These are phyloP conservation scores for Urechis unicinctus DNA, from an alignment of 2,888 invertebrate species.

Conservation along the genomic window DNA sequence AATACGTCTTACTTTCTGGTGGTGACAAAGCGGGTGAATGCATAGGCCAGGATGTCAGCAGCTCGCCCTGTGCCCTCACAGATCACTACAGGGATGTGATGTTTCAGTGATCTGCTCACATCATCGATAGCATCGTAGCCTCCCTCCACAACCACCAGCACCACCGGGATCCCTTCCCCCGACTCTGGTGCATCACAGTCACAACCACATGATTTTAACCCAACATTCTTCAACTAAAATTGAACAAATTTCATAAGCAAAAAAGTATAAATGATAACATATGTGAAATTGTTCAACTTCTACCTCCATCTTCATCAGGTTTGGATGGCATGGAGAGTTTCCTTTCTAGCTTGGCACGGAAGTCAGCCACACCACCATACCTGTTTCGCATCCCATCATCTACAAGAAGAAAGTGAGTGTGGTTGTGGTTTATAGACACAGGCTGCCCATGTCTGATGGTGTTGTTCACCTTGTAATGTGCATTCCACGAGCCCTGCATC, in stretches of 20 bases:
- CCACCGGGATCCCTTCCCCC: conserved; percentile 50
- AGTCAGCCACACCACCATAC: conserved; percentile 37
- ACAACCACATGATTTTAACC: not conserved
- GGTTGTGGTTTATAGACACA: conserved; percentile 50
- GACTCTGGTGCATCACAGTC: conserved; percentile 24
- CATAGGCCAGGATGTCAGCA: conserved; percentile 48
- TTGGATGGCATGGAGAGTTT: conserved; percentile 12
- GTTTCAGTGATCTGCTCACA: conserved; percentile 38
- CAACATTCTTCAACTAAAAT: no score
- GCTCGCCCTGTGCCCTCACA: conserved; percentile 51
- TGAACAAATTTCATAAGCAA: no score
- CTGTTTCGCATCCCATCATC: conserved; percentile 44
- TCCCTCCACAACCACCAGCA: conserved; percentile 50
- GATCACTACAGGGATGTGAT: conserved; percentile 48
- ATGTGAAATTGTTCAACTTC: not conserved
- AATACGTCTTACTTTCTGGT: conserved; percentile 7
- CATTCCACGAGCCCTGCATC: conserved; percentile 37
- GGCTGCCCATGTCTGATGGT: conserved; percentile 43
- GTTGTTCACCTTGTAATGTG: conserved; percentile 43
- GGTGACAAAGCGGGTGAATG: conserved; percentile 26
- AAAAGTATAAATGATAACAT: not conserved
- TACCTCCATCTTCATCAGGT: conserved; percentile 1
- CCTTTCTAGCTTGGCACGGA: conserved; percentile 41
- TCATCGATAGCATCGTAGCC: conserved; percentile 47
- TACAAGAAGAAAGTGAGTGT: conserved; percentile 52